phyloP scores from a whole-genome alignment of 2,113 vertebrate genomes.

The Rhipidura dahli region DNA sequence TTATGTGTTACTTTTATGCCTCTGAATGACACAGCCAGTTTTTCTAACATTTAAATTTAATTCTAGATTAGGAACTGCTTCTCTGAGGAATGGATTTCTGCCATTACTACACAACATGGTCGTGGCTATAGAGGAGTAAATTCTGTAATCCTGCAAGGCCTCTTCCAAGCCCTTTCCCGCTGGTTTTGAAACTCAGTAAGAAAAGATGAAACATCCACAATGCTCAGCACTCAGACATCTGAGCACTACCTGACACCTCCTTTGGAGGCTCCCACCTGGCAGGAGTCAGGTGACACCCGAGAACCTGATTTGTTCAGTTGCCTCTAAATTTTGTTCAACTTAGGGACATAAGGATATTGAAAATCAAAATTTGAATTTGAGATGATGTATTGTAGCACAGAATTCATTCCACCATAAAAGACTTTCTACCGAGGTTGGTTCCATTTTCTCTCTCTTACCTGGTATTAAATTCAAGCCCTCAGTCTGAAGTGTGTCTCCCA shows the following conservation, averaged over 20 bases:
- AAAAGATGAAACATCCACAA: slow-evolving; percentile 35
- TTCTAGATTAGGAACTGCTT: background rate
- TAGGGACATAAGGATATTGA: background rate
- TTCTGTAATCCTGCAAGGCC: background rate
- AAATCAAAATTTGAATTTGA: background rate
- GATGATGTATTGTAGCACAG: background rate
- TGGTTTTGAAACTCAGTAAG: slow-evolving; percentile 22
- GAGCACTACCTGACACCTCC: slow-evolving; percentile 22
- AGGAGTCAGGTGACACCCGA: background rate
- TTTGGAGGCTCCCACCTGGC: background rate
- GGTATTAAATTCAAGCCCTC: background rate
- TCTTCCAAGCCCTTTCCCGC: background rate
- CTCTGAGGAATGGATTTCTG: background rate
- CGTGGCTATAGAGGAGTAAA: background rate
- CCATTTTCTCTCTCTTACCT: background rate
- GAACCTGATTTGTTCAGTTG: background rate
- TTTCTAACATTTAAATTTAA: background rate
- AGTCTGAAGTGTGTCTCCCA: background rate
- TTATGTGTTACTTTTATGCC: background rate
- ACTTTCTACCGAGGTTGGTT: background rate
- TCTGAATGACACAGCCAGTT: background rate
- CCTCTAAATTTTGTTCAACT: background rate
- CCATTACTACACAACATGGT: background rate
- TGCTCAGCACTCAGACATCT: slow-evolving; percentile 1
- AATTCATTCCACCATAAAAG: background rate